Base-by-base conservation (phyloP, 2,797 vertebrate species). In the Sciurus carolinensis region DNA sequence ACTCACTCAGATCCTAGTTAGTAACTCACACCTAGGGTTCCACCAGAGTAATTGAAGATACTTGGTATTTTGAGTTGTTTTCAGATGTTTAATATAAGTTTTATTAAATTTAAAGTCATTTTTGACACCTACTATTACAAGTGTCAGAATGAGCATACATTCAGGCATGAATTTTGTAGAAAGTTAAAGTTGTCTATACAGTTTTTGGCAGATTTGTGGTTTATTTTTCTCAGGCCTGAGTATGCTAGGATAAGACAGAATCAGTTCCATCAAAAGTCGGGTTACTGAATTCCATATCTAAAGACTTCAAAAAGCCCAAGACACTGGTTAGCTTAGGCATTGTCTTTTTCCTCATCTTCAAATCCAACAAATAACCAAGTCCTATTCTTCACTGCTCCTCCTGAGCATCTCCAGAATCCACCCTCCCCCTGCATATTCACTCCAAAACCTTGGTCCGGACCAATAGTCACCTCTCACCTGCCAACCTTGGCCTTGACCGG, bases 61-160 rank as follows among this genome's bases (percentile, higher is more conserved):
- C 44, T 3, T 67, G 73, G 4, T 9, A 47, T 47, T 47, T 47
- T 47, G 44, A 47, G 44, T 47, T 52, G 92, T 88, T 76, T n/a
- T 30, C 57, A 64, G 36, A 76, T 44, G 69, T 83, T 90, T 73
- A 72, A 52, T 14, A 59, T 17, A 81, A 50, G 10, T n/a, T 79
- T 85, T 83, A 76, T 77, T 90, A 90, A 91, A 86, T 95, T 71
- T 44, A 72, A 89, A 85, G 44, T 82, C 83, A 72, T 52, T 79
- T 90, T 76, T 87, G 85, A 54, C 18, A 87, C 47, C 57, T 83
- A 10, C 50, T 57, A 62, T 62, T 80, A 54, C 87, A 88, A 92
- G 33, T 76, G 75, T 81, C 47, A 85, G 33, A 90, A 91, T 76
- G 15, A 59, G 12, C 66, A 84, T 5, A 54, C 24, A 80, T 1